Conservation (phyloP, 1,140 invertebrate species). For the Agrypnia vestita region DNA sequence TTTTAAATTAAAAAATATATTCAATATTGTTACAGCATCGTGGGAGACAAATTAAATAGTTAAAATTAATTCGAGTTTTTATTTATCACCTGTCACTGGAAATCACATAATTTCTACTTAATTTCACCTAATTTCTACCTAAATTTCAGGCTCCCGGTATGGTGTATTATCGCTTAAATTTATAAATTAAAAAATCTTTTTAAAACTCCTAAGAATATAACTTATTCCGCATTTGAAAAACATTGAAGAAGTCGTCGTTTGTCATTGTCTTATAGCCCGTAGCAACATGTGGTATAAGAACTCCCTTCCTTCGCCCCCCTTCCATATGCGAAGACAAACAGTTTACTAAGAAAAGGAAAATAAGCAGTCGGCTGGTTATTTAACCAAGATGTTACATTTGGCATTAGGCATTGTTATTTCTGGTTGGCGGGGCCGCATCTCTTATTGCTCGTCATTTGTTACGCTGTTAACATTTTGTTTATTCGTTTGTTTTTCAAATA, state of each 20-base stretch:
- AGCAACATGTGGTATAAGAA: constrained; percentile 44
- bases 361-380: constrained; percentile 38
- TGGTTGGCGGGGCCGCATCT: not conserved
- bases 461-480: constrained; percentile 45
- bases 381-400: constrained; percentile 43
- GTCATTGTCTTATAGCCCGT: constrained; percentile 11
- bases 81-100: too few relatives aligned
- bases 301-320: not conserved
- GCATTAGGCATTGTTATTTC: constrained; percentile 40
- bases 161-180: too few relatives aligned
- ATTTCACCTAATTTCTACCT: too few relatives aligned
- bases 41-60: too few relatives aligned
- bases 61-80: too few relatives aligned
- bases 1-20: too few relatives aligned
- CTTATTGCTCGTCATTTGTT: constrained; percentile 48
- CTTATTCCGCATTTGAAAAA: not conserved
- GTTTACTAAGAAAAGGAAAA: constrained; percentile 32
- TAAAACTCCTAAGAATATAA: too few relatives aligned
- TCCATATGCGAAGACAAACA: constrained; percentile 27
- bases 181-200: too few relatives aligned
- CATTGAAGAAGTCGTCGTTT: constrained; percentile 4
- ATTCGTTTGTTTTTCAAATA: constrained; percentile 39
- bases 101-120: too few relatives aligned
- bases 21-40: too few relatives aligned
- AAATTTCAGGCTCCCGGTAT: too few relatives aligned